phyloP scores from a whole-genome alignment of 2,113 vertebrate species.

The Salvelinus namaycush region DNA sequence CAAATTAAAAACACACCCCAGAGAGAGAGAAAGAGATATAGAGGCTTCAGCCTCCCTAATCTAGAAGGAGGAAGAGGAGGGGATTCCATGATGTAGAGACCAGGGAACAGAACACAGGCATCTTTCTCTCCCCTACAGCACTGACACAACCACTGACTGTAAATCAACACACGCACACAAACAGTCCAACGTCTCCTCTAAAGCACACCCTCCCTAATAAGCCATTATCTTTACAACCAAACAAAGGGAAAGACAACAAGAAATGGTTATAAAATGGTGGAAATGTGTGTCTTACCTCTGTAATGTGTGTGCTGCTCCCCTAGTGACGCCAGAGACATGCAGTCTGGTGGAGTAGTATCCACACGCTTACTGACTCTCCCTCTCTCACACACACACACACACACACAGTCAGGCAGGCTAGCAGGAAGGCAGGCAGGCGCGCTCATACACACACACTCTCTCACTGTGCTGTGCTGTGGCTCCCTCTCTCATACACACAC shows the following conservation, averaged over 20 bases:
- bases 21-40: background rate
- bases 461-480: background rate
- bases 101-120: conserved; percentile 29
- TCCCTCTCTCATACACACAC: conserved; percentile 21
- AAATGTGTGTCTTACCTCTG: background rate
- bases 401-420: conserved; percentile 30
- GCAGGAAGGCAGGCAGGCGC: conserved; percentile 21
- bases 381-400: conserved; percentile 1
- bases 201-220: conserved; percentile 20
- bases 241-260: background rate
- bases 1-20: conserved; percentile 26
- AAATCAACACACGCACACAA: background rate
- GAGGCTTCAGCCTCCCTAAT: conserved; percentile 29
- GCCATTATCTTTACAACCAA: conserved; percentile 26
- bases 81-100: conserved; percentile 55
- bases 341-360: conserved; percentile 55
- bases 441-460: conserved; percentile 40
- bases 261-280: background rate
- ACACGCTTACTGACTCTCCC: conserved; percentile 31
- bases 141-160: background rate
- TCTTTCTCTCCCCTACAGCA: conserved; percentile 36
- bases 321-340: conserved; percentile 44
- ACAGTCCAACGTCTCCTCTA: background rate
- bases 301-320: conserved; percentile 13
- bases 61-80: conserved; percentile 56